These are phyloP conservation scores for Drosophila pseudotalamancana DNA, from an alignment of 2,888 invertebrate genomes.

Conservation along the genomic window DNA sequence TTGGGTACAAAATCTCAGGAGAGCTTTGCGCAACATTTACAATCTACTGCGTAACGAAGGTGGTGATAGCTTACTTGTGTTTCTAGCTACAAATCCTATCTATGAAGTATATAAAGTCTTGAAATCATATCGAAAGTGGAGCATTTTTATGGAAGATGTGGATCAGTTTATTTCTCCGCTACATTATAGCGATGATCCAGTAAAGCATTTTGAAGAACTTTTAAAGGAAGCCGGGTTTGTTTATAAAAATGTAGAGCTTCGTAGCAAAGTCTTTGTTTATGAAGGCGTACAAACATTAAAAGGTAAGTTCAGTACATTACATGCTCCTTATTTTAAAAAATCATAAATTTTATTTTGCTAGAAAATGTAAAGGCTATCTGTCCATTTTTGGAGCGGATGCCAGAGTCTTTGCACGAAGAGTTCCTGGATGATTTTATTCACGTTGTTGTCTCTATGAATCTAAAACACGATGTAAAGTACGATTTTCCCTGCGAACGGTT, in stretches of 20 bases:
- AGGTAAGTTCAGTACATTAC: conserved; percentile 83
- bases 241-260: conserved; percentile 86
- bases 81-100: conserved; percentile 88
- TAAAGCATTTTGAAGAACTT: conserved; percentile 85
- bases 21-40: conserved; percentile 88
- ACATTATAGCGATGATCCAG: conserved; percentile 87
- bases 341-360: conserved; percentile 78
- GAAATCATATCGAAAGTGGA: conserved; percentile 86
- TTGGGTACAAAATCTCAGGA: conserved; percentile 89
- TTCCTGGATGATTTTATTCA: conserved; percentile 87
- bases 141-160: conserved; percentile 87
- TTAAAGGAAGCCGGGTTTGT: conserved; percentile 87
- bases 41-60: conserved; percentile 87
- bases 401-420: conserved; percentile 86
- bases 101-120: conserved; percentile 89
- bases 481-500: conserved; percentile 47
- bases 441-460: conserved; percentile 74
- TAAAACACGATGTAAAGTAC: conserved; percentile 80
- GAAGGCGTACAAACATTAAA: conserved; percentile 86
- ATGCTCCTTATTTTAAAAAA: accelerated
- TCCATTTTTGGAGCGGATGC: conserved; percentile 88
- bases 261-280: conserved; percentile 86
- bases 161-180: conserved; percentile 88
- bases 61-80: conserved; percentile 89
- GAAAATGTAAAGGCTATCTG: conserved; percentile 89